These are phyloP conservation scores for Hoplostethus mediterraneus DNA, from an alignment of 2,797 vertebrate genomes.

Conservation along the genomic window DNA sequence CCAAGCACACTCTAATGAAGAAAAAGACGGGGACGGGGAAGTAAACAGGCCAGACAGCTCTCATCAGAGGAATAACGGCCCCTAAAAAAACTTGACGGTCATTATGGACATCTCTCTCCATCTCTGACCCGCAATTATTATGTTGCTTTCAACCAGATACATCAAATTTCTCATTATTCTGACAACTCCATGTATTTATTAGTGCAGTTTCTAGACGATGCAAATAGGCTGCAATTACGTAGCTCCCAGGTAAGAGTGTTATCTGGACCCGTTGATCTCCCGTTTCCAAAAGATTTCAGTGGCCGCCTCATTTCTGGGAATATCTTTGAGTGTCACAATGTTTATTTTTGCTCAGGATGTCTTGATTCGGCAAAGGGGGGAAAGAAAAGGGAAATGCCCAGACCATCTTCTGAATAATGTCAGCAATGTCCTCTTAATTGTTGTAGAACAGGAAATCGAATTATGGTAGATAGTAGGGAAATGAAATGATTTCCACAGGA, in stretches of 20 bases:
- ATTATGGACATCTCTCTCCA: background rate
- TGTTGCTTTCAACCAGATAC: background rate
- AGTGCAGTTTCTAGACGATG: background rate
- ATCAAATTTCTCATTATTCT: background rate
- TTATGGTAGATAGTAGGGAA: background rate
- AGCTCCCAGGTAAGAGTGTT: background rate
- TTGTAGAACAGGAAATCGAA: background rate
- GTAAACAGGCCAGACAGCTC: constrained; percentile 60
- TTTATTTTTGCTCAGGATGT: background rate
- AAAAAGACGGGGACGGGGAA: constrained; percentile 43
- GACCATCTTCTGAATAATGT: background rate
- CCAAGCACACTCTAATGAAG: constrained; percentile 69
- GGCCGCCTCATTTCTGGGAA: constrained; percentile 1
- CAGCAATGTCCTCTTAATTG: constrained; percentile 2
- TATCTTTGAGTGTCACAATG: background rate
- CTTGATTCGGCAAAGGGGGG: too few species aligned
- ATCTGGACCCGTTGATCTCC: constrained; percentile 18
- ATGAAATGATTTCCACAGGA: background rate
- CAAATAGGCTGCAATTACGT: background rate
- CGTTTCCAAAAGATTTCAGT: background rate
- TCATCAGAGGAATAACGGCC: constrained; percentile 52
- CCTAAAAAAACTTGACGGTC: constrained; percentile 48
- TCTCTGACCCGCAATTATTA: too few species aligned
- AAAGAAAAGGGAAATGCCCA: background rate
- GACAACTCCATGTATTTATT: background rate